These are phyloP conservation scores for Sebastes hubbsi DNA, from an alignment of 2,797 vertebrate species.

Conservation along the genomic window DNA sequence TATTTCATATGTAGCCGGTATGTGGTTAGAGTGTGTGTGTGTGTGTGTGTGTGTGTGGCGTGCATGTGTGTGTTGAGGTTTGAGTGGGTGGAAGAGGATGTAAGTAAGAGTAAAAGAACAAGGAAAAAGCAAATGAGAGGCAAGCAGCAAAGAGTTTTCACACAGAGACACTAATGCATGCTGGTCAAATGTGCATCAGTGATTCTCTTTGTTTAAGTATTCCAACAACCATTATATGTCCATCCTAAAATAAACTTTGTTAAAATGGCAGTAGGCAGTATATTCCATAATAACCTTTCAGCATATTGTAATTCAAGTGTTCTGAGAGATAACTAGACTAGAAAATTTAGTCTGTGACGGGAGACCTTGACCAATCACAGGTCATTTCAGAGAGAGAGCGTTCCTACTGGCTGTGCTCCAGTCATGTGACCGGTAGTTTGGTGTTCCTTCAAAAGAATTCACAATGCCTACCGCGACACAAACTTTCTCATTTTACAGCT, in stretches of 20 bases:
- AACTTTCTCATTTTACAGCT: too few species aligned
- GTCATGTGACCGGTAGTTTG: too few species aligned
- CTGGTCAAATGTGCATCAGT: neutral
- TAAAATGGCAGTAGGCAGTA: neutral
- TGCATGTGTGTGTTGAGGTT: neutral
- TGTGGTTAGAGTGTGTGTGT: slow-evolving; percentile 19
- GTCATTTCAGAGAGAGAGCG: too few species aligned
- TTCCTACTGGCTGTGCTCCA: too few species aligned
- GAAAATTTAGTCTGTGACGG: too few species aligned
- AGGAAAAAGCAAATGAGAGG: slow-evolving; percentile 24
- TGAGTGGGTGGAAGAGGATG: slow-evolving; percentile 52
- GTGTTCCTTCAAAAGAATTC: too few species aligned
- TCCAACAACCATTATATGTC: neutral
- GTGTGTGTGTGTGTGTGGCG: neutral
- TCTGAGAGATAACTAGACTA: too few species aligned
- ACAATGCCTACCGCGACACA: too few species aligned
- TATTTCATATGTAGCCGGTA: slow-evolving; percentile 37
- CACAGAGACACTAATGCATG: neutral
- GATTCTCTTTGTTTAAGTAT: neutral
- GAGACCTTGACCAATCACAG: too few species aligned
- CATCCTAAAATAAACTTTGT: neutral
- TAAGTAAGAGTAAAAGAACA: slow-evolving; percentile 10
- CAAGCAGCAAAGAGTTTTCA: neutral
- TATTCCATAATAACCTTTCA: too few species aligned
- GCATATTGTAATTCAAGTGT: too few species aligned